Percentiles rank a stretch among this genome's conserved stretches.
Conservation (phyloP, 2,797 vertebrate species). For the Tiaroga cobitis region DNA sequence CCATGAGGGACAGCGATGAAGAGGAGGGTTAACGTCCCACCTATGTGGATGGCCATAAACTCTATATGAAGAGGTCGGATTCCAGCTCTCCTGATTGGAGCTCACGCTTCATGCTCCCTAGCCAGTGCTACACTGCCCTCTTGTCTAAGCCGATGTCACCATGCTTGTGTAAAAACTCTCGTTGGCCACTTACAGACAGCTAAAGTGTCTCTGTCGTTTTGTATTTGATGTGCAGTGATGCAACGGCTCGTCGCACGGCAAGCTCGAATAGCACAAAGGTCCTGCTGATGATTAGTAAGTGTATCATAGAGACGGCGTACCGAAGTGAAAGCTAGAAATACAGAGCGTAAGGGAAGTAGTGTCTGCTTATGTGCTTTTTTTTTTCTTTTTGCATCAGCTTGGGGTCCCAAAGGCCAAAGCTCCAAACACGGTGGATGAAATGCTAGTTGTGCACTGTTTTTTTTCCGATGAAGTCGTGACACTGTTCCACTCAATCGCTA, state of each 20-base stretch:
- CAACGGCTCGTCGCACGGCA: slow-evolving; percentile 39
- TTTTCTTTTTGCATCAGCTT: slow-evolving; percentile 35
- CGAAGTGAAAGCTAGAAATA: slow-evolving; percentile 34
- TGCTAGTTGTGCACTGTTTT: slow-evolving; percentile 51
- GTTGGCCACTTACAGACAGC: slow-evolving; percentile 53
- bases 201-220: slow-evolving; percentile 52
- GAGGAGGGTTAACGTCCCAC: slow-evolving; percentile 82
- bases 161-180: slow-evolving; percentile 64
- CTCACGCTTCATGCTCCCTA: background rate
- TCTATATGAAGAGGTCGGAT: slow-evolving; percentile 16
- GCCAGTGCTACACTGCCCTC: slow-evolving; percentile 38
- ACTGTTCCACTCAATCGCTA: slow-evolving; percentile 53
- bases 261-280: slow-evolving; percentile 39
- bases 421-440: slow-evolving; percentile 38
- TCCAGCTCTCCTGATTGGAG: slow-evolving; percentile 38
- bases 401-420: slow-evolving; percentile 48
- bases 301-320: slow-evolving; percentile 22
- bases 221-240: slow-evolving; percentile 53
- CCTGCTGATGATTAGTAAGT: slow-evolving; percentile 27
- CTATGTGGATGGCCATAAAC: background rate
- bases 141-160: slow-evolving; percentile 60
- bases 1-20: slow-evolving; percentile 96
- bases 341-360: slow-evolving; percentile 7
- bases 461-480: slow-evolving; percentile 46
- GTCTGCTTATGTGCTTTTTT: slow-evolving; percentile 42